Evolutionary conservation across 2,888 invertebrate genomes (phyloP).

Genomic region (Pristionchus arcanus): DNA sequence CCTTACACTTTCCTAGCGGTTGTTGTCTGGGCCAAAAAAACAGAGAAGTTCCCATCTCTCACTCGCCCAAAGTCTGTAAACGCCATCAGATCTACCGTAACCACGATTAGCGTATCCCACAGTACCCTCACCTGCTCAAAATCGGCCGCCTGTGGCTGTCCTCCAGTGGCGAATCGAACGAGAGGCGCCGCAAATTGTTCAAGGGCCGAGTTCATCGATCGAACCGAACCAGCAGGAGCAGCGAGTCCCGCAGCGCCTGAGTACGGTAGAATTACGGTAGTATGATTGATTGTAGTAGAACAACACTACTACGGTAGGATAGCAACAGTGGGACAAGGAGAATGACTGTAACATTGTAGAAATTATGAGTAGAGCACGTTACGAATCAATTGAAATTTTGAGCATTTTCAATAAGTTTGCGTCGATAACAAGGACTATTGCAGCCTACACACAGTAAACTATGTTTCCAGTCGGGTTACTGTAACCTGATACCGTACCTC

Average conservation of each 20-base stretch:
- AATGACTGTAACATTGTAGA: too few relatives aligned
- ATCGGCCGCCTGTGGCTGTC: conserved; percentile 51
- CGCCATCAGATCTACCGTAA: background rate
- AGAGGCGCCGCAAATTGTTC: conserved; percentile 51
- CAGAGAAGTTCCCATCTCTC: too few relatives aligned
- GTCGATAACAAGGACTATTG: too few relatives aligned
- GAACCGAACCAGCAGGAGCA: background rate
- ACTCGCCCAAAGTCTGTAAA: too few relatives aligned
- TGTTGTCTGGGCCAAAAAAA: too few relatives aligned
- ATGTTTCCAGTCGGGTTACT: background rate
- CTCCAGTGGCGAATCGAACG: conserved; percentile 47
- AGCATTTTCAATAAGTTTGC: too few relatives aligned
- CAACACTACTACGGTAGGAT: background rate
- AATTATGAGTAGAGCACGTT: too few relatives aligned
- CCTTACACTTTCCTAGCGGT: too few relatives aligned
- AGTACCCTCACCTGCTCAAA: conserved; percentile 30
- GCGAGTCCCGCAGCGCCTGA: background rate
- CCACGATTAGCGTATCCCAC: background rate
- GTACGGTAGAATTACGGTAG: background rate
- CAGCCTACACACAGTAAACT: too few relatives aligned
- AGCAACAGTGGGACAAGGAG: too few relatives aligned
- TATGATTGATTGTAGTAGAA: too few relatives aligned
- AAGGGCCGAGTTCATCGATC: conserved; percentile 48
- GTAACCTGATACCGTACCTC: background rate
- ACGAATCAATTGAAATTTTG: too few relatives aligned